Conservation (phyloP, 2,797 vertebrate genomes). For the Babyrousa celebensis region DNA sequence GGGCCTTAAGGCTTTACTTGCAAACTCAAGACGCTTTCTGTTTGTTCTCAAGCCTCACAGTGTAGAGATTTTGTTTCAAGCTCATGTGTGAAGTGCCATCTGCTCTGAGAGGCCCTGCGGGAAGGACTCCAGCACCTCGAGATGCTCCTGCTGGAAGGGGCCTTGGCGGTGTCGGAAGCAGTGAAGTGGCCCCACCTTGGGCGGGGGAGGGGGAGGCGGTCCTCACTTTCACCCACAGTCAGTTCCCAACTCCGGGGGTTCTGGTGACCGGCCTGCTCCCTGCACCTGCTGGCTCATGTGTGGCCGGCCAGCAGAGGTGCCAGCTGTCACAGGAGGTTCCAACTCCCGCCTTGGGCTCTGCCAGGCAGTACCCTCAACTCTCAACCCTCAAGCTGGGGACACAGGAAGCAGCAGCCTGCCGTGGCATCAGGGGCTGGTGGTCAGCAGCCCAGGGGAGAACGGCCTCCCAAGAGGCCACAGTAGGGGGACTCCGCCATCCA, state of each 20-base stretch:
- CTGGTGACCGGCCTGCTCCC: not conserved
- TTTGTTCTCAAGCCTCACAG: not conserved
- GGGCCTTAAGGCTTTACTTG: not conserved
- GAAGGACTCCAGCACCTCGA: not conserved
- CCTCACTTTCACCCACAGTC: not conserved
- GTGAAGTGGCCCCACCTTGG: rapidly evolving
- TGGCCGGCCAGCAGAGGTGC: not conserved
- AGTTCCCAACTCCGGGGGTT: not conserved
- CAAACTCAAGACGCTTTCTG: not conserved
- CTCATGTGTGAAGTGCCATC: not conserved
- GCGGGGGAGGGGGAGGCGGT: too few species aligned
- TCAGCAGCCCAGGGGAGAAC: not conserved
- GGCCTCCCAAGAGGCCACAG: not conserved
- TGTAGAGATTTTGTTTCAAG: not conserved
- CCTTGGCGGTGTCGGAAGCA: rapidly evolving
- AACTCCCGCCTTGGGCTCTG: not conserved
- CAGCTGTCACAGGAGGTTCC: not conserved
- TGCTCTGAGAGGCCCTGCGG: not conserved
- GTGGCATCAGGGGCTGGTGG: not conserved
- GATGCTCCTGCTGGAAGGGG: not conserved
- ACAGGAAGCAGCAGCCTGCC: not conserved
- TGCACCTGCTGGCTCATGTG: not conserved
- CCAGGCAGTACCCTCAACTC: too few species aligned
- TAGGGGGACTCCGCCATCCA: not conserved
- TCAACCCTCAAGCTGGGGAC: not conserved